These are phyloP conservation scores for Drosophila serrata DNA, from an alignment of 1,140 invertebrate species.

Conservation along the genomic window DNA sequence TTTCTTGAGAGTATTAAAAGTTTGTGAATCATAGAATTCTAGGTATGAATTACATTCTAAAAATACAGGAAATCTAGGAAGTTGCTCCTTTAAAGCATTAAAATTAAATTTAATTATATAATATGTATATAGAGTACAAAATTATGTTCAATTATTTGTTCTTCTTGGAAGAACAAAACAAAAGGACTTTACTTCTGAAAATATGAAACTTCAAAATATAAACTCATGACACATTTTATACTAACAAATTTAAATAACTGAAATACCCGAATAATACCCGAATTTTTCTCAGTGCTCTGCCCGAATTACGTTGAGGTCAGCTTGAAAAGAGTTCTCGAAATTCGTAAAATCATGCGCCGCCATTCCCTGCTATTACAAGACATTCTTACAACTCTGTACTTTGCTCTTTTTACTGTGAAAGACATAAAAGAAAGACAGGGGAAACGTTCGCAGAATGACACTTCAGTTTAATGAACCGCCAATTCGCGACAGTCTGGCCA, in stretches of 20 bases:
- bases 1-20: not conserved
- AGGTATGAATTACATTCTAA: not conserved
- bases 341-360: constrained; percentile 49
- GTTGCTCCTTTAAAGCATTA: too few relatives aligned
- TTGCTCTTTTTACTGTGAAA: constrained; percentile 52
- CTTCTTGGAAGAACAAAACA: too few relatives aligned
- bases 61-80: too few relatives aligned
- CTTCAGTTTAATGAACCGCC: constrained; percentile 78
- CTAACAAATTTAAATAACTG: too few relatives aligned
- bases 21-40: not conserved
- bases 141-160: too few relatives aligned
- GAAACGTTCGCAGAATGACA: constrained; percentile 70
- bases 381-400: constrained; percentile 61
- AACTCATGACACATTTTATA: not conserved
- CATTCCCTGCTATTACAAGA: constrained; percentile 65
- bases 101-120: too few relatives aligned
- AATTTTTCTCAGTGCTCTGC: constrained; percentile 7
- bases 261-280: too few relatives aligned
- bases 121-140: too few relatives aligned
- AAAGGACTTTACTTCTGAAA: too few relatives aligned
- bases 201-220: too few relatives aligned
- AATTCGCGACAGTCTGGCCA: constrained; percentile 56
- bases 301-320: constrained; percentile 21
- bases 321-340: constrained; percentile 34
- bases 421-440: constrained; percentile 39